Evolutionary conservation across 2,888 invertebrate genomes (phyloP), one percentile per base, ranked within the genome.

Genomic region (Brachyptera putata): DNA sequence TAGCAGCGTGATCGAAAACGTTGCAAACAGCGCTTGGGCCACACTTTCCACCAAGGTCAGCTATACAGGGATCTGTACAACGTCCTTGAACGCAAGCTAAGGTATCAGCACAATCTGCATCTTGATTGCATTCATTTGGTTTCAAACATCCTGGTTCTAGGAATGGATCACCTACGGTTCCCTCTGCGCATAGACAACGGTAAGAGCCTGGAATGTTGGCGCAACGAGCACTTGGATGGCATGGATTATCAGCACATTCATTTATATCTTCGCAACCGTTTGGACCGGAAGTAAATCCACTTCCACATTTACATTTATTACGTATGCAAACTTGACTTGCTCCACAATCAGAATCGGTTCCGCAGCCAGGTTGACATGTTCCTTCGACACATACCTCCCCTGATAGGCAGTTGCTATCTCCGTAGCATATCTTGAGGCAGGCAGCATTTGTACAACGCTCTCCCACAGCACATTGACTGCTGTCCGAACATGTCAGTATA

Each of bases 321-420:
- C 80, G 80, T 37, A 84, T 74, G 70, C 93, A 93, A n/a, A 86
- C 76, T 75, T 94, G 89, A 64, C 89, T 87, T 39, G 80, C 76
- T 48, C 84, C 82, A 70, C 94, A 94, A 69, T 94, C 93, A 1
- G 84, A 80, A 71, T 91, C 90, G 0, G 84, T 81, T 62, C 86
- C 84, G 71, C 95, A 95, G 4, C 95, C 95, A 1, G 86, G 82
- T 69, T 87, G 83, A 70, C 95, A 95, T 41, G 85, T 80, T 57
- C 93, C 92, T 63, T 84, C 84, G 65, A 84, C 84, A 68, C 95
- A 94, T 61, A 94, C 85, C 77, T 95, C 94, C 53, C 94, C 94
- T 1, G 90, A 87, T 68, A 93, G 78, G 69, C 95, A 95, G 70
- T 94, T 95, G 69, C 89, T 91, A 71, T 92, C 92, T 9, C 89